phyloP scores from a whole-genome alignment of 2,797 vertebrate genomes.

The Peromyscus attwateri region DNA sequence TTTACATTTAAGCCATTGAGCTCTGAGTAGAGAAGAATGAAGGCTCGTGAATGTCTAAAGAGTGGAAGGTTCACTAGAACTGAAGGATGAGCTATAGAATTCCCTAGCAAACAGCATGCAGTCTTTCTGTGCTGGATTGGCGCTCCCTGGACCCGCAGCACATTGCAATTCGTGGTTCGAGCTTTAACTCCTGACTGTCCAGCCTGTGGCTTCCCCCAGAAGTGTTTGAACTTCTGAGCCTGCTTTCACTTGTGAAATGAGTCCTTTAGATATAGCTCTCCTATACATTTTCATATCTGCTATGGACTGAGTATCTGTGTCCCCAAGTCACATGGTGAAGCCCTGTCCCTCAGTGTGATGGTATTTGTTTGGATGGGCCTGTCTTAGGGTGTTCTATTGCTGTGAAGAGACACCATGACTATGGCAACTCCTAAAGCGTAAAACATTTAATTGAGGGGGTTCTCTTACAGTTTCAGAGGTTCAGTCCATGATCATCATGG shows the following conservation, averaged over 20 bases:
- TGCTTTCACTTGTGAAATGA: neutral
- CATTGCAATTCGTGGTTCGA: neutral
- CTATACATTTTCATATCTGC: neutral
- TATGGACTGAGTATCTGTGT: neutral
- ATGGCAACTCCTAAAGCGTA: neutral
- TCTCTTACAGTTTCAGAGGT: neutral
- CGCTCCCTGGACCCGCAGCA: neutral
- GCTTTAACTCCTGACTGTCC: neutral
- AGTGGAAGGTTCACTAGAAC: neutral
- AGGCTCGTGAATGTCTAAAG: neutral
- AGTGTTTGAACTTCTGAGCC: neutral
- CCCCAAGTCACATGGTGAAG: neutral
- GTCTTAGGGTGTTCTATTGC: neutral
- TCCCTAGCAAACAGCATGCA: neutral
- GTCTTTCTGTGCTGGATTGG: accelerated
- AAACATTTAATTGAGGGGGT: neutral
- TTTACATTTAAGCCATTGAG: neutral
- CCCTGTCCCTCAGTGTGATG: neutral
- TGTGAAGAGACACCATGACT: neutral
- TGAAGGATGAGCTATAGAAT: neutral
- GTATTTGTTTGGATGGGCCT: neutral
- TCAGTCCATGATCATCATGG: neutral
- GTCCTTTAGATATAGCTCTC: neutral
- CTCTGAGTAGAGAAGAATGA: neutral
- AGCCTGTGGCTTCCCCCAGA: neutral